Evolutionary conservation across 2,113 vertebrate genomes (phyloP).

Genomic region (Mormyrus lacerda): DNA sequence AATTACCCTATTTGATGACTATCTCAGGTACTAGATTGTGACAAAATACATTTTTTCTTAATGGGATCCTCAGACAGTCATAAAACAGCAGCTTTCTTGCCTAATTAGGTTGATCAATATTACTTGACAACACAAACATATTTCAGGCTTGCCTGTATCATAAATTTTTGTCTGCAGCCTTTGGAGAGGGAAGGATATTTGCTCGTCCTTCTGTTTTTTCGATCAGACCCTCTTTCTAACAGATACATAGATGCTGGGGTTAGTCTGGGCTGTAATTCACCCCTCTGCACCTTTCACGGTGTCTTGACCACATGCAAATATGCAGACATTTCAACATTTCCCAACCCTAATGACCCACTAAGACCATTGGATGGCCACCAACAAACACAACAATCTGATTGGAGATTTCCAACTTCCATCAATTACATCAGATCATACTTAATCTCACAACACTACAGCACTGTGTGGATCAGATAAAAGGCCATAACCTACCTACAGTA

Average conservation of each 20-base stretch:
- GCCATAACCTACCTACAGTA: conserved; percentile 1
- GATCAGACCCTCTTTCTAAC: not conserved
- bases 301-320: not conserved
- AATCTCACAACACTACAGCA: not conserved
- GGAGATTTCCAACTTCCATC: not conserved
- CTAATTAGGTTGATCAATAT: not conserved
- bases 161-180: not conserved
- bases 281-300: not conserved
- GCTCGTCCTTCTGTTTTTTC: not conserved
- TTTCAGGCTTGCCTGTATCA: not conserved
- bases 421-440: not conserved
- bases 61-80: not conserved
- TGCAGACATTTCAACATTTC: too few relatives aligned
- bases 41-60: not conserved
- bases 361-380: not conserved
- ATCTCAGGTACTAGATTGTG: too few relatives aligned
- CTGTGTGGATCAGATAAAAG: not conserved
- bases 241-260: not conserved
- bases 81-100: not conserved
- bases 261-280: not conserved
- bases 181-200: not conserved
- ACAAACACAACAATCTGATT: not conserved
- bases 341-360: not conserved
- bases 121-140: not conserved
- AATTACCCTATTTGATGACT: not conserved